Evolutionary conservation across 2,888 invertebrate genomes (phyloP).

Genomic region (Ctena decussata): DNA sequence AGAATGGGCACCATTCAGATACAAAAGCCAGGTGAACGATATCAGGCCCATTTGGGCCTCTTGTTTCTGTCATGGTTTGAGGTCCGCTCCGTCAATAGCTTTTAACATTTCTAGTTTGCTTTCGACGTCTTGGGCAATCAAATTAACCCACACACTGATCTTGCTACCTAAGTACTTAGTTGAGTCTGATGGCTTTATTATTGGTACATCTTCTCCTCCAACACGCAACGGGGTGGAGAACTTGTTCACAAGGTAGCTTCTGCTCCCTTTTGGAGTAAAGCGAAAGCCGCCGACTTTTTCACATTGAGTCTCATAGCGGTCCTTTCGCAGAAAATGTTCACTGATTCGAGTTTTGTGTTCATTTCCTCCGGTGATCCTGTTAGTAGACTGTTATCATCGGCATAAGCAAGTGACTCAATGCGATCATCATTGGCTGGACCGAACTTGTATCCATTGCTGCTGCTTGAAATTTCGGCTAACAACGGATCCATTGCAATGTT

Average conservation of each 20-base stretch:
- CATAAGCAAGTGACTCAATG: constrained; percentile 24
- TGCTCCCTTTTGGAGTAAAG: constrained; percentile 8
- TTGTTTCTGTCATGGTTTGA: constrained; percentile 42
- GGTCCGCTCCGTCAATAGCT: background rate
- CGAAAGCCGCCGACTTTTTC: constrained; percentile 28
- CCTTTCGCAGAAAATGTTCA: too few relatives aligned
- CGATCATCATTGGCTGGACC: background rate
- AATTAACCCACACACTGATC: constrained; percentile 29
- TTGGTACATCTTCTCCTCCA: background rate
- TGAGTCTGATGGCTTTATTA: background rate
- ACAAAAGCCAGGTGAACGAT: too few relatives aligned
- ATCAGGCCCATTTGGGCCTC: too few relatives aligned
- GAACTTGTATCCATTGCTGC: constrained; percentile 26
- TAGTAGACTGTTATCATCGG: constrained; percentile 40
- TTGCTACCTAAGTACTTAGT: too few relatives aligned
- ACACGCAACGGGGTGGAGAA: background rate
- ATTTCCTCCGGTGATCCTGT: constrained; percentile 9
- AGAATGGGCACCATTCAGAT: too few relatives aligned
- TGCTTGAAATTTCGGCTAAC: constrained; percentile 15
- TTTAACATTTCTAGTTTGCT: background rate
- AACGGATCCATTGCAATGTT: constrained; percentile 58
- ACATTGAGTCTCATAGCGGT: constrained; percentile 44
- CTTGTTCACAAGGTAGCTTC: background rate
- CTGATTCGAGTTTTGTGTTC: too few relatives aligned
- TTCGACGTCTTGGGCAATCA: background rate